These are phyloP conservation scores for Gephyroberyx darwinii DNA, from an alignment of 2,797 vertebrate species.

Conservation along the genomic window DNA sequence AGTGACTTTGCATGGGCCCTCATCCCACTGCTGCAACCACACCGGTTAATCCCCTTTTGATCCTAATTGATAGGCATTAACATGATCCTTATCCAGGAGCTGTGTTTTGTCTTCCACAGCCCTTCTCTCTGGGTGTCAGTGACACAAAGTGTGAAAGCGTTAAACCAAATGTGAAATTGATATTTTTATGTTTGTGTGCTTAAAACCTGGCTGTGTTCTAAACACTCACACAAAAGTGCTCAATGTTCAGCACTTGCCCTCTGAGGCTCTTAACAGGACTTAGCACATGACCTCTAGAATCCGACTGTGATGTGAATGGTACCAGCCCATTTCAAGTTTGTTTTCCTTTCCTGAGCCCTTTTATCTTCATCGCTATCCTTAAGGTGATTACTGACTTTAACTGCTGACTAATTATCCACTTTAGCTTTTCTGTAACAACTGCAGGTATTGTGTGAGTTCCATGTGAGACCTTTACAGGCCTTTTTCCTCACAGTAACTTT, in stretches of 20 bases:
- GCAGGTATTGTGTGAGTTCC: conserved; percentile 26
- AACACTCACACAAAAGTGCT: conserved; percentile 71
- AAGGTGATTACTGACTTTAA: conserved; percentile 66
- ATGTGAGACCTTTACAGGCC: background rate
- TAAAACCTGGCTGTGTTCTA: conserved; percentile 67
- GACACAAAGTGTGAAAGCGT: conserved; percentile 83
- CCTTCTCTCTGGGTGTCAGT: conserved; percentile 78
- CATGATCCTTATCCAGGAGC: conserved; percentile 82
- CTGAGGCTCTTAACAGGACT: conserved; percentile 78
- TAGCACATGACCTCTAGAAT: conserved; percentile 78
- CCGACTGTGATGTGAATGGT: conserved; percentile 75
- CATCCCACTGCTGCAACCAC: conserved; percentile 74
- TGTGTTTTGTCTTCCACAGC: conserved; percentile 82
- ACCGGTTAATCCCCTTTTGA: conserved; percentile 85
- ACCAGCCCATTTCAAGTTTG: conserved; percentile 72
- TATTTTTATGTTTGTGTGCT: conserved; percentile 84
- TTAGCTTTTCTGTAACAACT: conserved; percentile 60
- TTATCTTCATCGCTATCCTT: conserved; percentile 61
- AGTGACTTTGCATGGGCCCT: conserved; percentile 79
- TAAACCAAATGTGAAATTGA: conserved; percentile 87
- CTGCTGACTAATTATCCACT: conserved; percentile 72
- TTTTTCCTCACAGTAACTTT: conserved; percentile 10
- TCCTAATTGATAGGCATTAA: conserved; percentile 88
- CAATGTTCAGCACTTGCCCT: conserved; percentile 65
- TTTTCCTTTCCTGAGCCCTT: conserved; percentile 72